A percentile compares a stretch with the other conserved stretches of the same genome.
phyloP scores from a whole-genome alignment of 92 coral and sea anemone species.

The Porites lobata region DNA sequence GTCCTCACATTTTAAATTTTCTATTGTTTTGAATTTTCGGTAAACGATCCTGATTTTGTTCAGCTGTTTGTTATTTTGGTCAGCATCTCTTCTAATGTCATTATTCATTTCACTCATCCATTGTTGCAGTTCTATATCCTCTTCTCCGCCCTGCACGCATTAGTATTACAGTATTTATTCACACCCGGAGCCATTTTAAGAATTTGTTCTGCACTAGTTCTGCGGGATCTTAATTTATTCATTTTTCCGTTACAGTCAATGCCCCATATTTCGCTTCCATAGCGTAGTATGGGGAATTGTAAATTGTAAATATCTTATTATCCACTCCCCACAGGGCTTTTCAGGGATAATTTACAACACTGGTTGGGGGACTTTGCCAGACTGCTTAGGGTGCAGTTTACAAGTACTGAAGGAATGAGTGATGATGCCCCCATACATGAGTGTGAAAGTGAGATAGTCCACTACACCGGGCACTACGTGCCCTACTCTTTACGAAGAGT shows the following conservation, averaged over 20 bases:
- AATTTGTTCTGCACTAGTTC: not conserved
- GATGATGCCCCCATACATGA: too few species aligned
- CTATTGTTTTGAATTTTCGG: constrained; percentile 1
- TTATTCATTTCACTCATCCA: not conserved
- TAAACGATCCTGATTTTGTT: not conserved
- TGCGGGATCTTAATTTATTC: not conserved
- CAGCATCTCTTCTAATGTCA: not conserved
- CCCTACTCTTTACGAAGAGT: too few species aligned
- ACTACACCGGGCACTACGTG: too few species aligned
- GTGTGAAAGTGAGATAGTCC: too few species aligned
- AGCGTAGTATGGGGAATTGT: not conserved
- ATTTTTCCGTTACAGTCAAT: not conserved
- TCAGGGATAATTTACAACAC: too few species aligned
- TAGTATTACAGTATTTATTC: not conserved
- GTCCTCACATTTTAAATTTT: not conserved
- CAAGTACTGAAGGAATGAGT: too few species aligned
- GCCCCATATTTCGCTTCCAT: not conserved
- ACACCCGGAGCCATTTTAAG: not conserved
- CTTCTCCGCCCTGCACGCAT: not conserved
- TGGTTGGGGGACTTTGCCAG: too few species aligned
- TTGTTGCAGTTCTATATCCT: not conserved
- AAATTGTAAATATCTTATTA: too few species aligned
- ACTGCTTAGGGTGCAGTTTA: too few species aligned
- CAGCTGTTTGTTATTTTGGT: not conserved
- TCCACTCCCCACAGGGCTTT: too few species aligned